Base-by-base conservation (phyloP, 2,113 vertebrate genomes). In the Tonatia bakeri region DNA sequence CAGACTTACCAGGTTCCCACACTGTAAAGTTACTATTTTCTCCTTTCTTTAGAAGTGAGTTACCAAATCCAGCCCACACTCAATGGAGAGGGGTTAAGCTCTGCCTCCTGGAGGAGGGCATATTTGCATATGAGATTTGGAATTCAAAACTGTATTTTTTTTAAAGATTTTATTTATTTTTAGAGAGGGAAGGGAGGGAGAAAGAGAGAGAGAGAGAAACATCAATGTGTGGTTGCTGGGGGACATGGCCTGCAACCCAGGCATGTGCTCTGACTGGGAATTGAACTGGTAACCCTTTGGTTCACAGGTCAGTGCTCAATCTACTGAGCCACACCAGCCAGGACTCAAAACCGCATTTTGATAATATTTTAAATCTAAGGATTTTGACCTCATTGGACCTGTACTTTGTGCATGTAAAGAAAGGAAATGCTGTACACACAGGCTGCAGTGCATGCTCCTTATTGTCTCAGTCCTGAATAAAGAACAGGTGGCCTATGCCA, bases 111-210 rank as follows among this genome's bases (percentile, higher is more conserved):
- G 43, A 95, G 9, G 50, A 69, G 13, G 72, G 4, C 40, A 15
- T 64, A 22, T 70, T 14, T 52, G 19, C 19, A 19, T 22, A 67
- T 16, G 65, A 40, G 52, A 77, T 88, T 91, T 96, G 73, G 72
- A 95, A 89, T 94, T 82, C 52, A 85, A 95, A 96, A 67, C 65
- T 7, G 5, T 52, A 59, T 92, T 31, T 31, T 82, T 59, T 10
- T 24, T 24, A 59, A 59, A 59, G 56, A 59, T 59, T 59, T 59
- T 59, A 59, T 59, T 59, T 19, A 59, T 24, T 59, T 24, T 59
- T 59, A 59, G 22, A 59, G 56, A 59, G 56, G 22, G 22, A 56
- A 22, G 22, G 56, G 56, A 24, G 22, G 8, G 56, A 59, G 56
- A 59, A 59, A 24, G 56, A 59, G 56, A 24, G 56, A 24, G 56